These are phyloP conservation scores for Ganaspis brasiliensis DNA, from an alignment of 2,888 invertebrate genomes.

Conservation along the genomic window DNA sequence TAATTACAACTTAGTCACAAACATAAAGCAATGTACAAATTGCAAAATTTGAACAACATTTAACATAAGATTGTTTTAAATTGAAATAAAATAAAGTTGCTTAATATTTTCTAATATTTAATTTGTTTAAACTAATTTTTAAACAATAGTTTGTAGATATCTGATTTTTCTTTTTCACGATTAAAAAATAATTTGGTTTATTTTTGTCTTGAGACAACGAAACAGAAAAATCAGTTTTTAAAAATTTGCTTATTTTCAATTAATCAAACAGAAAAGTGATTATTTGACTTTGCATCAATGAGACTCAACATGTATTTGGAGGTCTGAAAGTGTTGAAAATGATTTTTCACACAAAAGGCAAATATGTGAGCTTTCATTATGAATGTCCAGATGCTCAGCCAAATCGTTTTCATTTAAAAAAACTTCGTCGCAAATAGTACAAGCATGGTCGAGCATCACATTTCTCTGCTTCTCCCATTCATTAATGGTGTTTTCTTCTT, in stretches of 20 bases:
- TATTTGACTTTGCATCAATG: constrained; percentile 67
- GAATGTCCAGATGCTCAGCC: constrained; percentile 73
- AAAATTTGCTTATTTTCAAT: not conserved
- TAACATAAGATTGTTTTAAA: not conserved
- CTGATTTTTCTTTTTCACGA: too few species aligned
- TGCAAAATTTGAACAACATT: not conserved
- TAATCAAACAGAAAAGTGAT: not conserved
- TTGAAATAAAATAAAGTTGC: not conserved
- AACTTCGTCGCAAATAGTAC: constrained; percentile 73
- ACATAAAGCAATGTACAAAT: not conserved
- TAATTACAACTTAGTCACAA: not conserved
- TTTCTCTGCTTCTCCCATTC: constrained; percentile 73
- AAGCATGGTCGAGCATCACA: constrained; percentile 65
- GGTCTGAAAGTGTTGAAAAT: constrained; percentile 71
- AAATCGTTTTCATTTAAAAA: constrained; percentile 71
- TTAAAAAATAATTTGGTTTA: too few species aligned
- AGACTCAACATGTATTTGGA: constrained; percentile 75
- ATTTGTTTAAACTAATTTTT: not conserved
- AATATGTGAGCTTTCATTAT: constrained; percentile 72
- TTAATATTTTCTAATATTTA: not conserved
- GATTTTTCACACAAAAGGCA: constrained; percentile 76
- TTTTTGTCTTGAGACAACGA: not conserved
- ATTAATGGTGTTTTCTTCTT: constrained; percentile 74
- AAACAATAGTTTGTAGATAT: not conserved
- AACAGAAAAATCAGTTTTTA: constrained; percentile 17